Base-by-base conservation (phyloP, 64 coral and sea anemone genomes). In the Catalaphyllia jardinei region DNA sequence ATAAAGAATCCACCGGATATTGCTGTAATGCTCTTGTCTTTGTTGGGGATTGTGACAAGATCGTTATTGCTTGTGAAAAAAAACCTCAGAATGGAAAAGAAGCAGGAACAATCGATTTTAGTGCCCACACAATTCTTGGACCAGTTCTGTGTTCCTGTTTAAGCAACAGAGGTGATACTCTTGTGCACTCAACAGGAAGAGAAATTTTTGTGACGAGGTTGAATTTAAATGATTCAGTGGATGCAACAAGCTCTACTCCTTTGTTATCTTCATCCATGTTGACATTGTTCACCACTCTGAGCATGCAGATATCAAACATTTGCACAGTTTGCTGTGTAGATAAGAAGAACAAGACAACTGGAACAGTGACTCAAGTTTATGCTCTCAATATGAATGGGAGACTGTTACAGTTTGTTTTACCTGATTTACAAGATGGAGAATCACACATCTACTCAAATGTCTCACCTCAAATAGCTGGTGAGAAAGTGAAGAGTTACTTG, bases 401-500 rank as follows among this genome's bases (percentile, higher is more conserved):
- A 16, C 81, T 85, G 10, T 49, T 85, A 10, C 22, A 46, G 22
- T 69, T 85, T 85, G 8, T 11, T 29, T 27, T 85, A 20, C 81
- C 81, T 28, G 62, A 85, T 71, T 51, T 52, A 50, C 81, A 69
- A 85, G 38, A 71, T 63, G 63, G 38, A 22, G 33, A 50, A 49
- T 71, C 33, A 25, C 35, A 5, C 11, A 42, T 65, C 38, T 28
- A 42, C 8, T 33, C 33, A 12, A 63, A 85, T 20, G 17, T 85
- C 62, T 51, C 81, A 85, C 62, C 81, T 8, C 81, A 85, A 71
- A 29, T 51, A 19, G 81, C 62, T 85, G 81, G 81, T 24, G 81
- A 67, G 22, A 85, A 85, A 63, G 81, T 85, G 20, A 85, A 85
- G 81, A 51, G 62, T 28, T 85, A 85, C 62, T 85, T 85, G n/a